Percentiles rank a stretch among this genome's conserved stretches.
Conservation (phyloP, 2,113 vertebrate genomes). For the Oreotrochilus melanogaster region DNA sequence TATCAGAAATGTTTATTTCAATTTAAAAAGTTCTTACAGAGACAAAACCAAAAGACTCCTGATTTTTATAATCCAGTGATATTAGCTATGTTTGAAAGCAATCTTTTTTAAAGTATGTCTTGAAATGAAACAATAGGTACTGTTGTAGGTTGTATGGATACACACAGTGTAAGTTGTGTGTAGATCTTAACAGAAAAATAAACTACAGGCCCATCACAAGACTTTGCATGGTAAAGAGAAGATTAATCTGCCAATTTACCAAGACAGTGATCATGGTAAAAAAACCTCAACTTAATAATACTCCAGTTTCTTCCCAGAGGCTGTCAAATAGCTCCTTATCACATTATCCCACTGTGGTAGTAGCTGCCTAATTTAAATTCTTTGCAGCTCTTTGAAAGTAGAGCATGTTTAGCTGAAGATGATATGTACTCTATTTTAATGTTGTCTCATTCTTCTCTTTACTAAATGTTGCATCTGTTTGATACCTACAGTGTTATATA, state of each 20-base stretch:
- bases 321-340: background rate
- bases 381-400: background rate
- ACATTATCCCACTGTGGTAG: background rate
- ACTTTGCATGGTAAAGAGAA: background rate
- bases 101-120: background rate
- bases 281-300: background rate
- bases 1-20: background rate
- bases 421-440: background rate
- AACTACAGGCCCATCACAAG: background rate
- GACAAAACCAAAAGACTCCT: background rate
- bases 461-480: background rate
- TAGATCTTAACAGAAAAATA: background rate
- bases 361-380: background rate
- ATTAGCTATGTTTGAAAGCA: background rate
- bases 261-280: background rate
- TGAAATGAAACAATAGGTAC: background rate
- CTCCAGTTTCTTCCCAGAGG: background rate
- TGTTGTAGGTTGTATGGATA: background rate
- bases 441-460: background rate
- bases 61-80: background rate
- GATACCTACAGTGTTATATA: background rate
- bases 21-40: background rate
- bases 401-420: background rate
- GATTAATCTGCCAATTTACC: background rate
- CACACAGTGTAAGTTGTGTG: background rate